Base-by-base conservation (phyloP, 2,113 vertebrate genomes). In the Genyomyrus donnyi region DNA sequence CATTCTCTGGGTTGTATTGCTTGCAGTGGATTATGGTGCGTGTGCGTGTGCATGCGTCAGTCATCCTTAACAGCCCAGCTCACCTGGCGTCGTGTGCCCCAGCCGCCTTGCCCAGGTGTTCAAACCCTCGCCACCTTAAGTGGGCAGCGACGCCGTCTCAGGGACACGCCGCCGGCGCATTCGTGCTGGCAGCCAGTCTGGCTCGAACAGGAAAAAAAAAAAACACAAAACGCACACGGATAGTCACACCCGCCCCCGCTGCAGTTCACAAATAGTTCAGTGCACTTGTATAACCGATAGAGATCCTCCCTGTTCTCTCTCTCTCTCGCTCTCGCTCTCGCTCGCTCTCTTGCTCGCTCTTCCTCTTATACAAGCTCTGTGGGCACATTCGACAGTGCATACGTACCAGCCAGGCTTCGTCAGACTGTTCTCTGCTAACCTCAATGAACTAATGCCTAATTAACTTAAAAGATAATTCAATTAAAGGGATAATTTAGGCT, bases 211-310 rank as follows among this genome's bases (percentile, higher is more conserved):
- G 7, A 0, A 9, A 62, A 56, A 19, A 42, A 66, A 70, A 70
- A 66, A 66, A 10, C 58, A 10, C 24, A 66, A 66, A 13, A 70
- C 3, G n/a, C 62, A 48, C n/a, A 31, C 62, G 19, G 62, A 83
- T 24, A 42, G 77, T 83, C 77, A 52, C 85, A 87, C 85, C 42
- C 42, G 39, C 62, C 88, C 35, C 62, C 58, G 5, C 27, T 35
- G 53, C 46, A 52, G 88, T 89, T 89, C 88, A 80, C n/a, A 35
- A 31, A 52, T 80, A 50, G 88, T 80, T 89, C 88, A 89, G 49
- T 87, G 85, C 85, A 87, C 83, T 85, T 46, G 83, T 85, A 49
- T 87, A 87, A 87, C 49, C 50, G 50, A 83, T 46, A 53, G 74
- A 80, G 13, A 80, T 42, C 35, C 35, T 80, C 74, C 27, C 74